Evolutionary conservation across 2,797 vertebrate species (phyloP).

Genomic region (Serranus cabrilla): DNA sequence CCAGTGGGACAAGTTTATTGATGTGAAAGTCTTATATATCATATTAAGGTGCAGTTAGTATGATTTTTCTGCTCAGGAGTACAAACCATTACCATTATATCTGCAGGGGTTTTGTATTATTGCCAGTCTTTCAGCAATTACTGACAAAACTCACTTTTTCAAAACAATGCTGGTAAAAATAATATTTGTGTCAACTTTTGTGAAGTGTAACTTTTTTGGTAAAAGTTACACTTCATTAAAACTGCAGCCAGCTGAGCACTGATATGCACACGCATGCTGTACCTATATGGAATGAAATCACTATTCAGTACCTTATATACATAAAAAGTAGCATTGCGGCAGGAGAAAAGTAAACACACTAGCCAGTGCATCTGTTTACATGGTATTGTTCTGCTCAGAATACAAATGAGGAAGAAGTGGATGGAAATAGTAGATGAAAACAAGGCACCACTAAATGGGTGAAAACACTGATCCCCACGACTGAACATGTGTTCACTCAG

Average conservation of each 20-base stretch:
- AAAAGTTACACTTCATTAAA: background rate
- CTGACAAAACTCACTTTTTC: slow-evolving; percentile 19
- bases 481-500: background rate
- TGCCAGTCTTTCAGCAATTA: slow-evolving; percentile 16
- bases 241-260: background rate
- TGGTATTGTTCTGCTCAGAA: background rate
- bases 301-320: background rate
- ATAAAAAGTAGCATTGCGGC: background rate
- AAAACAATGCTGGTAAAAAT: slow-evolving; percentile 5
- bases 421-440: background rate
- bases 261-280: background rate
- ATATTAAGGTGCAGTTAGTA: slow-evolving; percentile 42
- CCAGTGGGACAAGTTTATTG: slow-evolving; percentile 37
- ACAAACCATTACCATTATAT: slow-evolving; percentile 40
- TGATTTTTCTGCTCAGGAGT: slow-evolving; percentile 34
- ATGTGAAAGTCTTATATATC: slow-evolving; percentile 36
- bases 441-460: background rate
- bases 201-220: slow-evolving; percentile 16
- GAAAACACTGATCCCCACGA: background rate
- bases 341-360: background rate
- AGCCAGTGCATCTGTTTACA: background rate
- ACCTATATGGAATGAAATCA: background rate
- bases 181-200: background rate
- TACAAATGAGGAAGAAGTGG: slow-evolving; percentile 4
- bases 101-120: slow-evolving; percentile 34